These are phyloP conservation scores for Drosophila helvetica DNA, from an alignment of 2,888 invertebrate species.

Conservation along the genomic window DNA sequence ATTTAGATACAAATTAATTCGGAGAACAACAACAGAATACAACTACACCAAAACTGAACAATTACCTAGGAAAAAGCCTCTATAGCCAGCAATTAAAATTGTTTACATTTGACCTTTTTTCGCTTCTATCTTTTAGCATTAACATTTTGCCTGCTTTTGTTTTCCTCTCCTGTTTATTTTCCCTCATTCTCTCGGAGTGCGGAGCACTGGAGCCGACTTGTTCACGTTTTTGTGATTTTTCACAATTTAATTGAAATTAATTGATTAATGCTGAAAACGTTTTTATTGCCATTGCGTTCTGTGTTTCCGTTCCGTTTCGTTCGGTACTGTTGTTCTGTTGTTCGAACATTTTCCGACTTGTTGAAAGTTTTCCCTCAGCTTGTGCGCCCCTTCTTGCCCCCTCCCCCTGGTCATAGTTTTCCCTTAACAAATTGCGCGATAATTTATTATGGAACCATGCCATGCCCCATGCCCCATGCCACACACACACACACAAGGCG, in stretches of 20 bases:
- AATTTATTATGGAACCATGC: constrained; percentile 52
- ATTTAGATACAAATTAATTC: too few relatives aligned
- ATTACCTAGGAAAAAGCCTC: background rate
- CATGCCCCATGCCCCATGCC: constrained; percentile 1
- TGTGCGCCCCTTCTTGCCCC: too few relatives aligned
- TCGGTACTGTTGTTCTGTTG: constrained; percentile 17
- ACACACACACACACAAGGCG: constrained; percentile 22
- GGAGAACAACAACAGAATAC: too few relatives aligned
- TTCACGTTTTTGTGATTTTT: constrained; percentile 71
- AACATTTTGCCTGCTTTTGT: background rate
- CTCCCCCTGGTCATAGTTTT: constrained; percentile 40
- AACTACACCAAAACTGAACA: too few relatives aligned
- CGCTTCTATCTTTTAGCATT: background rate
- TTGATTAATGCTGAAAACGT: constrained; percentile 61
- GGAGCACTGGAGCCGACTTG: constrained; percentile 19
- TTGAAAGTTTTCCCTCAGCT: constrained; percentile 47
- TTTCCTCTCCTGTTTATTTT: background rate
- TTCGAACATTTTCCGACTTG: constrained; percentile 38
- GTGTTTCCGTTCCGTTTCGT: constrained; percentile 32
- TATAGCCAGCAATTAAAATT: background rate
- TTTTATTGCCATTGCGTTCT: constrained; percentile 54
- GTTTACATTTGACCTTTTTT: background rate
- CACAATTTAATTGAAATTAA: constrained; percentile 66
- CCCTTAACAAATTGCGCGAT: constrained; percentile 51
- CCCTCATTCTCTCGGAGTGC: constrained; percentile 14